Evolutionary conservation across 2,888 invertebrate species (phyloP).

Genomic region (Mesorhabditis sp.): DNA sequence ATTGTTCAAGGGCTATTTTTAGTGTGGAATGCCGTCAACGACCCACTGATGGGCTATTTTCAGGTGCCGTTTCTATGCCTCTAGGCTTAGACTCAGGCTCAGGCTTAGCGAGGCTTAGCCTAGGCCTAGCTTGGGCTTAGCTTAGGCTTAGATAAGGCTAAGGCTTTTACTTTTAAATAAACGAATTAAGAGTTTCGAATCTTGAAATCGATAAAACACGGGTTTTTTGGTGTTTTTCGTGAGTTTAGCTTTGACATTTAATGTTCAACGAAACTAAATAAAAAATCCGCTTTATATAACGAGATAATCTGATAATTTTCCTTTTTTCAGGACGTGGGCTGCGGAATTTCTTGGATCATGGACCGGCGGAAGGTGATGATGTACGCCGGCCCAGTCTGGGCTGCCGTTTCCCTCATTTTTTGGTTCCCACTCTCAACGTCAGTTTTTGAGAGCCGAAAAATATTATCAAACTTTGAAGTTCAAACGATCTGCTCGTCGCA

Average conservation of each 20-base stretch:
- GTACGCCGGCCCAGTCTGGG: slow-evolving; percentile 59
- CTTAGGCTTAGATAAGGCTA: too few relatives aligned
- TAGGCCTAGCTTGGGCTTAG: too few relatives aligned
- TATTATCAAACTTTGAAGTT: slow-evolving; percentile 14
- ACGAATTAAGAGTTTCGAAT: too few relatives aligned
- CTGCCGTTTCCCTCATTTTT: slow-evolving; percentile 58
- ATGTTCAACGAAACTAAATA: too few relatives aligned
- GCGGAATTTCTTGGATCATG: slow-evolving; percentile 45
- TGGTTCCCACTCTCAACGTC: slow-evolving; percentile 59
- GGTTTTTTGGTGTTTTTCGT: too few relatives aligned
- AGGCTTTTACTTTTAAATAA: too few relatives aligned
- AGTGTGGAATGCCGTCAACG: slow-evolving; percentile 43
- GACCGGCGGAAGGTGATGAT: slow-evolving; percentile 53
- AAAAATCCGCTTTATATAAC: too few relatives aligned
- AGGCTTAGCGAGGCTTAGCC: too few relatives aligned
- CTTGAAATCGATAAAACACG: too few relatives aligned
- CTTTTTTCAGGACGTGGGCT: slow-evolving; percentile 35
- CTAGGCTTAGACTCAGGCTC: too few relatives aligned
- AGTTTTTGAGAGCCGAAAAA: slow-evolving; percentile 16
- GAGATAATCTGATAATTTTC: too few relatives aligned
- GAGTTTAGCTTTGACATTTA: too few relatives aligned
- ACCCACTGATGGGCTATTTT: slow-evolving; percentile 41
- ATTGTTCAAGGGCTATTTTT: slow-evolving; percentile 35
- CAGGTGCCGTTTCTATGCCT: slow-evolving; percentile 20
- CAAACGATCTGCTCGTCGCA: slow-evolving; percentile 50